Percentiles rank a stretch among this genome's conserved stretches.
Conservation (phyloP, 2,797 vertebrate genomes). For the Danio aesculapii region DNA sequence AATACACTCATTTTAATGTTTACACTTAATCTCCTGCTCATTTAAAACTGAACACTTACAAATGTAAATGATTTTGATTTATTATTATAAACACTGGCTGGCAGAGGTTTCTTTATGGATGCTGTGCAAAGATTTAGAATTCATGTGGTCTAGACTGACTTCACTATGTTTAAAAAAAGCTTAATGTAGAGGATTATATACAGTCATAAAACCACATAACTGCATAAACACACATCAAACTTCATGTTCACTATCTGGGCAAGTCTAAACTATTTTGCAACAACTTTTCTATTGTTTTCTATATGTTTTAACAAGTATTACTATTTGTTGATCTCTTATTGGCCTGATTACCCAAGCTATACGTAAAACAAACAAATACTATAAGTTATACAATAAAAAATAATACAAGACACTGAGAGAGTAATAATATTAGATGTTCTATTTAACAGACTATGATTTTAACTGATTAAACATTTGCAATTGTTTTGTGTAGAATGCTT, state of each 20-base stretch:
- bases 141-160: background rate
- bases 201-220: background rate
- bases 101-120: background rate
- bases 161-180: conserved; percentile 2
- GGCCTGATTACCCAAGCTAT: no score
- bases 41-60: background rate
- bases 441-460: no score
- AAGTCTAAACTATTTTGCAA: background rate
- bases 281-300: no score
- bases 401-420: no score
- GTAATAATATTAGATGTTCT: no score
- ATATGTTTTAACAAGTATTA: no score
- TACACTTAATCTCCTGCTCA: background rate
- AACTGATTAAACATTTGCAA: no score
- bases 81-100: background rate
- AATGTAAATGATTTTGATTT: background rate
- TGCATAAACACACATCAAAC: background rate
- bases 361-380: no score
- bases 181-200: background rate
- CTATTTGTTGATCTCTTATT: no score
- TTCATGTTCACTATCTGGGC: background rate
- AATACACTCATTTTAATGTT: background rate
- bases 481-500: no score
- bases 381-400: no score
- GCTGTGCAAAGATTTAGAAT: background rate